Evolutionary conservation across 2,797 vertebrate species (phyloP), one percentile per base, ranked within the genome.

Genomic region (Cossypha caffra): DNA sequence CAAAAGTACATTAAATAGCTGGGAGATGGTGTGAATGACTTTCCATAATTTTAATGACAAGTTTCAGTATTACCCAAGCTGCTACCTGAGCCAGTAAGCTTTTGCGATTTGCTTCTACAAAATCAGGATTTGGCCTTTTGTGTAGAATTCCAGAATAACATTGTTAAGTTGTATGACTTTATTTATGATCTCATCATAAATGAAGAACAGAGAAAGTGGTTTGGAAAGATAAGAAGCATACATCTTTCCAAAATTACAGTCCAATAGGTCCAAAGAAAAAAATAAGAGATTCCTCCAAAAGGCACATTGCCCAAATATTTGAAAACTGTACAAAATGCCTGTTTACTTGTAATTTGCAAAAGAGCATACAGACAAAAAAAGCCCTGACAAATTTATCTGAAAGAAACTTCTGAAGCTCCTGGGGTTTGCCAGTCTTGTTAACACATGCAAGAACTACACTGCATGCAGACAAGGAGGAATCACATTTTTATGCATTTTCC

Each of bases 401-500:
- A 86, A 29, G 35, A 82, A 94, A 95, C 91, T 92, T 92, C 93
- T 90, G 82, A 97, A 79, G 94, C 88, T 93, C 67, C 82, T 81
- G 67, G 67, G 55, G 59, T 81, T 37, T 90, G 88, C 50, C 88
- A 94, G 85, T 94, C 88, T 88, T 90, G 74, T 92, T 94, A 88
- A 88, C 59, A 88, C 1, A 14, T 63, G 55, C 66, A 64, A 81
- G 83, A 84, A 52, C 38, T 63, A 59, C 11, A 43, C 15, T 61
- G 66, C 66, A 67, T 12, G 59, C 76, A 86, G 58, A 73, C 69
- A 86, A 66, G 82, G 58, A 78, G 63, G 66, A 94, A 86, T 78
- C 66, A 50, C 14, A 69, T 91, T 96, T 96, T 88, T 76, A 86
- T 79, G 86, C 83, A 47, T 76, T 63, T 78, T 82, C 40, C 31